Evolutionary conservation across 2,888 invertebrate genomes (phyloP), one percentile per base, ranked within the genome.

Genomic region (Drosophila nigricruria): DNA sequence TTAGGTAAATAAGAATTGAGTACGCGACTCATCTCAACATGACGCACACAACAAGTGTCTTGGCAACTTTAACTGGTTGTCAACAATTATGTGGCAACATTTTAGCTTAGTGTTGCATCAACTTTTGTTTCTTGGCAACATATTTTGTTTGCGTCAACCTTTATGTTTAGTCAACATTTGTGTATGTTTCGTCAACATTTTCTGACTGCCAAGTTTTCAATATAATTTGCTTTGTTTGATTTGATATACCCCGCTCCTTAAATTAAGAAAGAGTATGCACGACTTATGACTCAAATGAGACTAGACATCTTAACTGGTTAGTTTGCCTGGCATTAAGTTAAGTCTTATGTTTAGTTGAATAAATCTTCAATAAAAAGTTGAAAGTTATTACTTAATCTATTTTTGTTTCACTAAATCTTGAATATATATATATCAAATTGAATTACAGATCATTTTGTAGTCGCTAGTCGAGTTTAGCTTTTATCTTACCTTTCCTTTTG

Each of bases 21-120:
- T 50, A 52, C 20, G 54, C 67, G 40, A 16, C 36, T 18, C 27
- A 20, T 71, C 18, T 18, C 69, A 56, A 63, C 65, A 64, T 63
- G 68, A 30, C 53, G 85, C 72, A 72, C 76, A 79, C 90, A 86
- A 86, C 86, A 86, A 86, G 86, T 86, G 86, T 75, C 65, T 72
- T 64, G 42, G 69, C 67, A 62, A 70, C 77, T 67, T 72, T 18
- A 5, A 5, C 43, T 25, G 14, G 8, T 27, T 27, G 12, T 25
- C 52, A 50, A 18, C 56, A 71, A 58, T 54, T 68, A 60, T 43
- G 16, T 4, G 3, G 42, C 63, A 63, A 60, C 54, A 36, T 60
- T 60, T 49, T 52, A 59, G 20, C 16, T 59, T 57, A 63, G 2
- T 45, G 16, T 0, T 20, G 8, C 12, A 10, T 56, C 62, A 49